These are phyloP conservation scores for Melinaea menophilus DNA, from an alignment of 2,888 invertebrate species.

Conservation along the genomic window DNA sequence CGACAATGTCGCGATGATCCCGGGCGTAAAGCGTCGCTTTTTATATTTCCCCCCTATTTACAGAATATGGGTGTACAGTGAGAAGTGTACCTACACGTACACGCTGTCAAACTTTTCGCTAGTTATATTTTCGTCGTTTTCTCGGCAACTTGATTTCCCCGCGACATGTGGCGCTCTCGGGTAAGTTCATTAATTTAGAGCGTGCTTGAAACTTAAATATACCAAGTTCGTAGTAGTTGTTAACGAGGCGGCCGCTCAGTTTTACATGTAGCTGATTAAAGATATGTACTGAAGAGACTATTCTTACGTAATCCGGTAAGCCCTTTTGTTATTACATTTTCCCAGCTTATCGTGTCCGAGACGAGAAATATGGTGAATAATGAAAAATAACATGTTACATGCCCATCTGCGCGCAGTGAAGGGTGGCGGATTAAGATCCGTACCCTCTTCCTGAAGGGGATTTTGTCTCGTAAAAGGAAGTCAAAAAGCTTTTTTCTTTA, in stretches of 20 bases:
- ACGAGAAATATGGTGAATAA: not conserved
- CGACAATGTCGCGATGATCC: no score
- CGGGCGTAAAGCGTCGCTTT: not conserved
- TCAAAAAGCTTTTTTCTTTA: constrained; percentile 3
- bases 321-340: not conserved
- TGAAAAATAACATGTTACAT: not conserved
- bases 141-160: constrained; percentile 33
- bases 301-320: not conserved
- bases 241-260: constrained; percentile 28
- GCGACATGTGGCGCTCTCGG: constrained; percentile 34
- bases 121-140: constrained; percentile 13
- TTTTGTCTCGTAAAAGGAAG: not conserved
- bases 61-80: not conserved
- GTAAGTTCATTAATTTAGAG: constrained; percentile 42
- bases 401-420: not conserved
- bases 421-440: constrained; percentile 7
- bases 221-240: constrained; percentile 29
- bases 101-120: constrained; percentile 8
- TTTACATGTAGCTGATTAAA: constrained; percentile 3
- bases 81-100: not conserved
- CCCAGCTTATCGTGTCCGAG: not conserved
- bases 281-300: not conserved
- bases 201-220: constrained; percentile 37
- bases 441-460: constrained; percentile 6
- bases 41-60: not conserved